Conservation (phyloP, 1,140 invertebrate genomes). For the Armadillidium nasatum region DNA sequence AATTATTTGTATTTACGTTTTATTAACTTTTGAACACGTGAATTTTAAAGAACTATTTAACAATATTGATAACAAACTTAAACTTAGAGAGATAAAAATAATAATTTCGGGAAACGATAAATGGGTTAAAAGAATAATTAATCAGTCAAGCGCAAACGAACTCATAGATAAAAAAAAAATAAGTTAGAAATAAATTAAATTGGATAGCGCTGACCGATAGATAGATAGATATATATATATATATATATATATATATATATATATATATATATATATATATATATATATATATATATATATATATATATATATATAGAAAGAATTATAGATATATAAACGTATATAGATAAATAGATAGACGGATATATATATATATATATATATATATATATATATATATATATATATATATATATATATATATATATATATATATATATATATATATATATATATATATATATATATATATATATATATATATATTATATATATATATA, state of each 20-base stretch:
- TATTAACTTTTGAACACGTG: too few species aligned
- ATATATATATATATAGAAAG: not conserved
- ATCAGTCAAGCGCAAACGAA: too few species aligned
- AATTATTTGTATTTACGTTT: too few species aligned
- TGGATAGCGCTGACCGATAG: too few species aligned
- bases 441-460: slow-evolving; percentile 12
- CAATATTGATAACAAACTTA: too few species aligned
- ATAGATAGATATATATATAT: slow-evolving; percentile 4
- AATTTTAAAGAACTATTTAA: too few species aligned
- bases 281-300: not conserved
- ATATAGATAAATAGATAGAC: not conserved
- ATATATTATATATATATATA: not conserved
- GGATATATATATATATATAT: not conserved
- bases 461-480: slow-evolving; percentile 9
- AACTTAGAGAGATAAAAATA: too few species aligned
- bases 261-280: slow-evolving; percentile 2
- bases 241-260: slow-evolving; percentile 15
- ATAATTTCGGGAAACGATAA: too few species aligned
- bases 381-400: not conserved
- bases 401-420: slow-evolving; percentile 13
- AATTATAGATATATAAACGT: not conserved
- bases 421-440: slow-evolving; percentile 15
- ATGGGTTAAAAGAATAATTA: too few species aligned
- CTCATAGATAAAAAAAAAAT: too few species aligned
- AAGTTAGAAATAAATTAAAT: not conserved